phyloP scores from a whole-genome alignment of 2,797 vertebrate species.

The Takifugu ocellatus region DNA sequence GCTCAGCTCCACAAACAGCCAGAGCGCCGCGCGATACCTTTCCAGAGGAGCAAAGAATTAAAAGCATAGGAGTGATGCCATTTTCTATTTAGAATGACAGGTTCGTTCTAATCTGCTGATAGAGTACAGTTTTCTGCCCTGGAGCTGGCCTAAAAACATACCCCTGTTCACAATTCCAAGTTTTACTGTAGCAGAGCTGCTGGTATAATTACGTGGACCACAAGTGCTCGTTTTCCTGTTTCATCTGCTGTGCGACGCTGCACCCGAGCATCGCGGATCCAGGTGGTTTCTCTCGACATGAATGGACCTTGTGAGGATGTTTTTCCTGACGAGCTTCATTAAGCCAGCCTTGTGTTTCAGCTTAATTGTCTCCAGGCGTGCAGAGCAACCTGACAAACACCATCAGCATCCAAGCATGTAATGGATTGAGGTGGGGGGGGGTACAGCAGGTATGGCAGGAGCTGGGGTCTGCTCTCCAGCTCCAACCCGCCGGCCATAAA shows the following conservation, averaged over 20 bases:
- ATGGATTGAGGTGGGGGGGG: constrained; percentile 46
- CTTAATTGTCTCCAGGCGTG: constrained; percentile 66
- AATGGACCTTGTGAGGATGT: constrained; percentile 38
- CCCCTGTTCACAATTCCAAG: too few species aligned
- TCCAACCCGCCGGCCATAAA: constrained; percentile 30
- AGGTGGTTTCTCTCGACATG: constrained; percentile 31
- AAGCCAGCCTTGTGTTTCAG: constrained; percentile 62
- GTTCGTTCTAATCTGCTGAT: too few species aligned
- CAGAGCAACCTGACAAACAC: constrained; percentile 65
- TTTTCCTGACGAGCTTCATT: constrained; percentile 66
- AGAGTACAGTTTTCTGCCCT: too few species aligned
- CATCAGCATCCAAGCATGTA: constrained; percentile 67
- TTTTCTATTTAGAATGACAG: too few species aligned
- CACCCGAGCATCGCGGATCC: constrained; percentile 10
- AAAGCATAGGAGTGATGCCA: background rate
- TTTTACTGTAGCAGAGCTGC: too few species aligned
- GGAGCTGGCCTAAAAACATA: too few species aligned
- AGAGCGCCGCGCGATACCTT: background rate
- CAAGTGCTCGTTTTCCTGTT: too few species aligned
- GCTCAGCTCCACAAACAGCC: too few species aligned
- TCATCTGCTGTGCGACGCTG: constrained; percentile 1
- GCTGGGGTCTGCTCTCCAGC: constrained; percentile 27
- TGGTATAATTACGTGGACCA: too few species aligned
- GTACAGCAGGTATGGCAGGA: constrained; percentile 49
- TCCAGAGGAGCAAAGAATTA: background rate